phyloP scores from a whole-genome alignment of 2,797 vertebrate genomes.

The Chlorospingus semifuscus region DNA sequence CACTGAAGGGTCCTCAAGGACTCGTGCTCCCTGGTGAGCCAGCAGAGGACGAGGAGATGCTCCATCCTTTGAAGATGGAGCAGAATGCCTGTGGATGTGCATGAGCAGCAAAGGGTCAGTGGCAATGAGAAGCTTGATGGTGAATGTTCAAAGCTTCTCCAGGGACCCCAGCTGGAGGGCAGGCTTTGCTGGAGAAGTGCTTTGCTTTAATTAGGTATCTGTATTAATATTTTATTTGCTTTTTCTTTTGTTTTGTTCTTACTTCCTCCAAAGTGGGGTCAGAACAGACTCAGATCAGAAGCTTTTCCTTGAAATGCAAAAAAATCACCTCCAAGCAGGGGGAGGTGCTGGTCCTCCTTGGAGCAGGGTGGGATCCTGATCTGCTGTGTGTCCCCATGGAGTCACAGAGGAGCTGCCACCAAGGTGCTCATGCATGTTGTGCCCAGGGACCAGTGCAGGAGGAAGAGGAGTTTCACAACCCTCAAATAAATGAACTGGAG shows the following conservation, averaged over 20 bases:
- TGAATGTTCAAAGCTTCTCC: background rate
- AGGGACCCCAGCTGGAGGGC: background rate
- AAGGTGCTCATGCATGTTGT: background rate
- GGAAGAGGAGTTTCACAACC: background rate
- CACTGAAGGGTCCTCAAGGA: background rate
- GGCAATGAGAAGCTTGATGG: background rate
- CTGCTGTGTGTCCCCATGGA: background rate
- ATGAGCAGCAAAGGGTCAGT: background rate
- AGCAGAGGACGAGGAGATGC: background rate
- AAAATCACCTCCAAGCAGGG: background rate
- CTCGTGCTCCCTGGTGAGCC: fast-evolving
- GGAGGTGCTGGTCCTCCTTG: background rate
- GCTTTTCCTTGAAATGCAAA: background rate
- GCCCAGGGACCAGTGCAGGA: background rate
- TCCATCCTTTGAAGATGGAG: background rate
- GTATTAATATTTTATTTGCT: slow-evolving; percentile 11
- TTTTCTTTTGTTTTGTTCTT: background rate
- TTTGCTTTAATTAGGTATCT: slow-evolving; percentile 12
- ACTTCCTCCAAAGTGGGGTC: background rate
- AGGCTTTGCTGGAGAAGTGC: background rate
- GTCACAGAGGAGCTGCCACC: background rate
- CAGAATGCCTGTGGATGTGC: background rate
- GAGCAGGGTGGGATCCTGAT: background rate
- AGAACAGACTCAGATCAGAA: background rate
- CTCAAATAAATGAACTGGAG: background rate